Evolutionary conservation across 2,888 invertebrate genomes (phyloP).

Genomic region (Xestia rhomboidea): DNA sequence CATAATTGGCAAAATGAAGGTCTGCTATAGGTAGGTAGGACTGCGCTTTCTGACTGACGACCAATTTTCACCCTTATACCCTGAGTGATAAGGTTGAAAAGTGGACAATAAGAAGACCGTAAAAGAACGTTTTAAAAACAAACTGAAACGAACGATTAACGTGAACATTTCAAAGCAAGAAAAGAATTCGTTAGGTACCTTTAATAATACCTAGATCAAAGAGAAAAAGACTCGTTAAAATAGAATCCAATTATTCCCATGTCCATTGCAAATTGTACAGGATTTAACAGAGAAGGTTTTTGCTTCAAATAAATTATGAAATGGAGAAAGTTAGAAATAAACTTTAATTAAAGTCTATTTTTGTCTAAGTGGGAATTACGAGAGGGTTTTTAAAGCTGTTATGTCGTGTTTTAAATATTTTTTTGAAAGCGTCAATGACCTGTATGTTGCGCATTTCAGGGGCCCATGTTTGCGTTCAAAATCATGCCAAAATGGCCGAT

Average conservation of each 20-base stretch:
- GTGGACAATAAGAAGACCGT: background rate
- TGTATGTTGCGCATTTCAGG: background rate
- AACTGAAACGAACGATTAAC: slow-evolving; percentile 30
- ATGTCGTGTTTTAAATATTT: background rate
- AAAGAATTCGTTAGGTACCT: slow-evolving; percentile 55
- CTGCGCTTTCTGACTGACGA: no score
- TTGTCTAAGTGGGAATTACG: background rate
- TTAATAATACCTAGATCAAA: slow-evolving; percentile 63
- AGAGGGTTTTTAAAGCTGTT: background rate
- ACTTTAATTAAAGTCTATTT: slow-evolving; percentile 33
- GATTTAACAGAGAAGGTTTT: slow-evolving; percentile 35
- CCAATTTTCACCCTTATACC: no score
- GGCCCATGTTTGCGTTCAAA: background rate
- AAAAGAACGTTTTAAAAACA: background rate
- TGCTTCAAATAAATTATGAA: slow-evolving; percentile 37
- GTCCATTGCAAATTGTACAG: slow-evolving; percentile 63
- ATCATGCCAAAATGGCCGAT: background rate
- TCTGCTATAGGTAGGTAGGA: no score
- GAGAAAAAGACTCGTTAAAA: slow-evolving; percentile 62
- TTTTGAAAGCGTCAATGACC: background rate
- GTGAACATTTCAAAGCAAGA: slow-evolving; percentile 48
- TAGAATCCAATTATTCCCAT: slow-evolving; percentile 66
- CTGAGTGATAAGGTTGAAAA: no score
- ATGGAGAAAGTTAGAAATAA: slow-evolving; percentile 11
- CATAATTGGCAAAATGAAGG: no score